Evolutionary conservation across 2,113 vertebrate genomes (phyloP).

Genomic region (Myrmecophaga tridactyla): DNA sequence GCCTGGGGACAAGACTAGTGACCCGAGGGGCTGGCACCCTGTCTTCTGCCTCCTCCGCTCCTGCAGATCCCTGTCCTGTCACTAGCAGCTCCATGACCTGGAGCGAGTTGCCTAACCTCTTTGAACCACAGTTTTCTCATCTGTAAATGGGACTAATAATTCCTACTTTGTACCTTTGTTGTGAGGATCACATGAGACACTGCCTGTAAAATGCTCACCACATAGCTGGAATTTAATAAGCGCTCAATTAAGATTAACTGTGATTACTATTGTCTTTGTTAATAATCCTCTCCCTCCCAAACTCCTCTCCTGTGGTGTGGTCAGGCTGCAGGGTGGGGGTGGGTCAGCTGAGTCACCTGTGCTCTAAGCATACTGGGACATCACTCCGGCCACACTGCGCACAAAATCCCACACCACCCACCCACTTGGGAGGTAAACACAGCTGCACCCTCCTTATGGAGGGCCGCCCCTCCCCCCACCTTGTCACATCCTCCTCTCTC

Average conservation of each 20-base stretch:
- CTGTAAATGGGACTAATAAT: conserved; percentile 49
- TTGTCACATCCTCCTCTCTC: neutral
- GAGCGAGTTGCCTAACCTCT: conserved; percentile 13
- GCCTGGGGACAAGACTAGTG: neutral
- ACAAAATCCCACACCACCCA: neutral
- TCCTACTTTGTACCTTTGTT: conserved; percentile 23
- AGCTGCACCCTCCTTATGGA: neutral
- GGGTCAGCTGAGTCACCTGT: neutral
- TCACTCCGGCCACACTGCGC: neutral
- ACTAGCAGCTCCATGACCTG: conserved; percentile 28
- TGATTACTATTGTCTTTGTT: conserved; percentile 68
- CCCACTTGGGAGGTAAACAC: neutral
- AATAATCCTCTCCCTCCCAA: neutral
- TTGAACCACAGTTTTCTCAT: conserved; percentile 58
- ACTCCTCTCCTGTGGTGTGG: conserved; percentile 43
- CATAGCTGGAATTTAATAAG: conserved; percentile 45
- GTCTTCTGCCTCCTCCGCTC: neutral
- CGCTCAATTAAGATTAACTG: conserved; percentile 58
- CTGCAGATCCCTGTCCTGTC: neutral
- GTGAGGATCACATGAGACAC: conserved; percentile 48
- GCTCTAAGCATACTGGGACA: neutral
- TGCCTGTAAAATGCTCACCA: conserved; percentile 58
- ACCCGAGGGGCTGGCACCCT: neutral
- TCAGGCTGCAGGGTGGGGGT: neutral
- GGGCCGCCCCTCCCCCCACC: neutral